Conservation (phyloP, 2,113 vertebrate species). For the Ophiodon elongatus region DNA sequence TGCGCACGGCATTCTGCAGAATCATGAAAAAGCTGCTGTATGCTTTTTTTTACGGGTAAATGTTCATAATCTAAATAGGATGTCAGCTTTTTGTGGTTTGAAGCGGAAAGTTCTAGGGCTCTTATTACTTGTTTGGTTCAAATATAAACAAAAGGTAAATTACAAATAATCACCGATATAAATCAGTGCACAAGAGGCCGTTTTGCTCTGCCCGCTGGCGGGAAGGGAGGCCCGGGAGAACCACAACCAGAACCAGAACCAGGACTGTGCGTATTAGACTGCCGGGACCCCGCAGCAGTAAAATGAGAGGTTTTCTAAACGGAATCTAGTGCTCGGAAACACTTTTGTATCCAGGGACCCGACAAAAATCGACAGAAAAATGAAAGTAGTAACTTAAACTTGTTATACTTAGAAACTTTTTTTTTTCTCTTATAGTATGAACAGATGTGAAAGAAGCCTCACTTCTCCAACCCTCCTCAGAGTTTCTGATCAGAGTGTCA, state of each 20-base stretch:
- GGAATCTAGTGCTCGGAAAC: too few species aligned
- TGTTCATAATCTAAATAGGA: background rate
- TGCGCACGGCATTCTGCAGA: background rate
- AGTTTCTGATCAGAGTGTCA: constrained; percentile 23
- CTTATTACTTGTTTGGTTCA: constrained; percentile 1
- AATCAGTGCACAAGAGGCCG: background rate
- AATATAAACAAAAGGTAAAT: background rate
- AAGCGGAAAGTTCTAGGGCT: background rate
- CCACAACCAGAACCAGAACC: too few species aligned
- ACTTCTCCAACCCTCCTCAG: constrained; percentile 8
- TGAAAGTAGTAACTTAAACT: background rate
- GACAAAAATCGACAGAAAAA: too few species aligned
- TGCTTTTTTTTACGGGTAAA: background rate
- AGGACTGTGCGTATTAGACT: too few species aligned
- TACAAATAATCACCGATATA: background rate
- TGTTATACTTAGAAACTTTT: background rate
- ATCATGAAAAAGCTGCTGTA: background rate
- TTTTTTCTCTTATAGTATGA: background rate
- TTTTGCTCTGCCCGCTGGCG: too few species aligned
- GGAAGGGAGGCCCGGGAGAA: too few species aligned
- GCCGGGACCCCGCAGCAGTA: background rate
- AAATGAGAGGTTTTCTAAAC: background rate
- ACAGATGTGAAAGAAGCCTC: background rate
- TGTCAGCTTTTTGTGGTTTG: constrained; percentile 2
- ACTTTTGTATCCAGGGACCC: too few species aligned